Evolutionary conservation across 2,888 invertebrate genomes (phyloP).

Genomic region (Ommatoiulus sabulosus): DNA sequence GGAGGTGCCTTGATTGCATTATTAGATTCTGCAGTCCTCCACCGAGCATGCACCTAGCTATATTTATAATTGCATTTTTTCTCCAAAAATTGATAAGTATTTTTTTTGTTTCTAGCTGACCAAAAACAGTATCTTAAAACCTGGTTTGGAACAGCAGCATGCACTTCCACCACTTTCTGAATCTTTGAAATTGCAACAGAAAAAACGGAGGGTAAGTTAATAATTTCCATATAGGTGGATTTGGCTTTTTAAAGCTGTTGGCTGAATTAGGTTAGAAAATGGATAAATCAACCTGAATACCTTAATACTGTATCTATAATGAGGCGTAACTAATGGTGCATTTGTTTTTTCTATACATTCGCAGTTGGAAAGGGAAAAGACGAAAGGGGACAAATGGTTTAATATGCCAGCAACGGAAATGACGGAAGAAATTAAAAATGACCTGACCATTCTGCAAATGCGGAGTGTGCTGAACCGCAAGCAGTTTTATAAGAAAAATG

Average conservation of each 20-base stretch:
- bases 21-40: no score
- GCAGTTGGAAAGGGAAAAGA: conserved; percentile 80
- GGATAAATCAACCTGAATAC: no score
- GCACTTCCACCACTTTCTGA: not conserved
- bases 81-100: not conserved
- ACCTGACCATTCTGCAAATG: conserved; percentile 92
- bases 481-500: conserved; percentile 94
- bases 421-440: conserved; percentile 87
- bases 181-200: not conserved
- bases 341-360: conserved; percentile 62
- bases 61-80: no score
- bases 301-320: no score
- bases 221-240: no score
- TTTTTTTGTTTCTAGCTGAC: not conserved
- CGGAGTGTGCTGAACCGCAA: conserved; percentile 91
- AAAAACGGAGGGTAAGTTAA: not conserved
- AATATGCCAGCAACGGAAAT: conserved; percentile 88
- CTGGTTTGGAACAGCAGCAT: not conserved
- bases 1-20: no score
- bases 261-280: no score
- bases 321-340: not conserved
- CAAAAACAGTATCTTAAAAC: conserved; percentile 18
- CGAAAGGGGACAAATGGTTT: conserved; percentile 90
- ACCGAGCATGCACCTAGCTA: no score
- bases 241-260: no score